Evolutionary conservation across 2,113 vertebrate genomes (phyloP), one percentile per base, ranked within the genome.

Genomic region (Spheniscus mendiculus): DNA sequence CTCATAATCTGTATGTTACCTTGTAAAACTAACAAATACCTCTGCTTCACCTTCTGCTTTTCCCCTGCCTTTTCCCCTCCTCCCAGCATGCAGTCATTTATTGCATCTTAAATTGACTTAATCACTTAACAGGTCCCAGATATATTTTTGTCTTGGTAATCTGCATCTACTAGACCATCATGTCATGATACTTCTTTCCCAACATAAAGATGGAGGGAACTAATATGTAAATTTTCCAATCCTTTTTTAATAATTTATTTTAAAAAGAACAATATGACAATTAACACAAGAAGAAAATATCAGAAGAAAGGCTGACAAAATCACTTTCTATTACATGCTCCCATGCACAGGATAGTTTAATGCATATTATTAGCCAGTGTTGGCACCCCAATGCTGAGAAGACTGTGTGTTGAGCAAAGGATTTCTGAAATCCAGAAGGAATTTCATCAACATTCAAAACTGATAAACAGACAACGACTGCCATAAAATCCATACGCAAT

Each of bases 351-450:
- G 9, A 20, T 47, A 76, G 4, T 74, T 93, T 82, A 67, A 25
- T 45, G 16, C 23, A 67, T 87, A 72, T 53, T 72, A 12, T 76
- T 62, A 63, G 27, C 14, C 45, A 85, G 34, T 23, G 65, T 45
- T 91, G 38, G 69, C 61, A 95, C 10, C 8, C 36, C 47, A 23
- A 15, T 90, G 12, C 9, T 90, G 30, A 81, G 59, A 80, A 67
- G 32, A 92, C 53, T 87, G 56, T 47, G 13, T 59, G 42, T 45
- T 83, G n/a, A 97, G 89, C 36, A 96, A 96, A 97, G 42, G 29
- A 91, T 83, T 89, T 95, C 58, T 95, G 52, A 76, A 97, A 55
- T 87, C 36, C 69, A 83, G 91, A 72, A 86, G 27, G 77, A 97
- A 92, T 93, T 93, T 91, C 52, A 61, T 69, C 72, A 88, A 71